phyloP scores from a whole-genome alignment of 2,113 vertebrate genomes.

The Carassius gibelio region DNA sequence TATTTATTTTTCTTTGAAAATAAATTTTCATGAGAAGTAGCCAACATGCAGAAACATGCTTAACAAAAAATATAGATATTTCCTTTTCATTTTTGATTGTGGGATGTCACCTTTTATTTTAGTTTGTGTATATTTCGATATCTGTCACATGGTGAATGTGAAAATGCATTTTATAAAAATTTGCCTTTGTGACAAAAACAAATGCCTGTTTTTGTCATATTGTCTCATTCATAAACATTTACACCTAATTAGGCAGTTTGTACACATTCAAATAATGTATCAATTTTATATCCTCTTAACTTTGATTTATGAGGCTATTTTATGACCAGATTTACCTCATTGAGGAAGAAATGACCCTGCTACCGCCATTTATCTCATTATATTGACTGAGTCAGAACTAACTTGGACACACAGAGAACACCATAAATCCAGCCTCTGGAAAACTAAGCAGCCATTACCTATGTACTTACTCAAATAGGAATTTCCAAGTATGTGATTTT shows the following conservation, averaged over 20 bases:
- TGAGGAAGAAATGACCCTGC: constrained; percentile 15
- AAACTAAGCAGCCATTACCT: constrained; percentile 25
- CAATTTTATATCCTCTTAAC: constrained; percentile 21
- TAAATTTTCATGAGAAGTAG: no score
- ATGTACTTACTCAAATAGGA: constrained; percentile 12
- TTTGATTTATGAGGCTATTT: constrained; percentile 20
- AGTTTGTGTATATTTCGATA: no score
- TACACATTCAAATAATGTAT: not conserved
- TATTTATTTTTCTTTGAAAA: no score
- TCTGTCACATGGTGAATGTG: no score
- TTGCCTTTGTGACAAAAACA: no score
- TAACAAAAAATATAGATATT: no score
- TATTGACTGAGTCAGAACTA: constrained; percentile 16
- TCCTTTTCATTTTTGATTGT: no score
- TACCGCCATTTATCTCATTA: constrained; percentile 6
- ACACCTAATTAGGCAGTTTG: constrained; percentile 9
- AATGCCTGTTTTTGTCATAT: not conserved
- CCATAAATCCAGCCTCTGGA: constrained; percentile 4
- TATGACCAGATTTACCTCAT: constrained; percentile 9
- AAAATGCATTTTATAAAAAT: no score
- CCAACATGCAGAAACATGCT: no score
- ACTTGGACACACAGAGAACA: not conserved
- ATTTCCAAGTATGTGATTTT: constrained; percentile 9
- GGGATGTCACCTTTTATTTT: no score
- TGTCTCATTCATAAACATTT: not conserved